These are phyloP conservation scores for Drosophila pseudoananassae DNA, from an alignment of 1,140 invertebrate species.

Conservation along the genomic window DNA sequence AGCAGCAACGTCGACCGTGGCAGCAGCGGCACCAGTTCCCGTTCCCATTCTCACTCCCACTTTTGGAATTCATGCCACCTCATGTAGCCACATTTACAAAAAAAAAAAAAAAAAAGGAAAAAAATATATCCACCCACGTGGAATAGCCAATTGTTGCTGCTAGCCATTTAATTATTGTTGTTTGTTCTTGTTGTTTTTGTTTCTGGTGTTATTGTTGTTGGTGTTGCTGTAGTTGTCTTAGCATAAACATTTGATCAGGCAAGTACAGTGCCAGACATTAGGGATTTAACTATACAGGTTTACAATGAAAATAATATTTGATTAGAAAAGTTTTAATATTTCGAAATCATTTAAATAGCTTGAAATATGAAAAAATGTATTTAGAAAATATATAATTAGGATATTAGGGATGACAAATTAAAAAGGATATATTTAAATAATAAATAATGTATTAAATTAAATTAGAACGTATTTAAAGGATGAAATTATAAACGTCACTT, in stretches of 20 bases:
- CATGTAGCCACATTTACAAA: conserved; percentile 25
- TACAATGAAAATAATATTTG: neutral
- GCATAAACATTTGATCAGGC: conserved; percentile 60
- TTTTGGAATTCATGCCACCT: conserved; percentile 31
- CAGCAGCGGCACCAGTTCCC: conserved; percentile 18
- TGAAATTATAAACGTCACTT: too few species aligned
- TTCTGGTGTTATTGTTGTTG: neutral
- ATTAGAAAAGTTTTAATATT: neutral
- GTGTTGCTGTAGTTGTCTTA: conserved; percentile 46
- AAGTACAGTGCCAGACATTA: conserved; percentile 20
- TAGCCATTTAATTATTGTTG: conserved; percentile 30
- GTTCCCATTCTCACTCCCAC: conserved; percentile 35
- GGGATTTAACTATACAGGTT: neutral
- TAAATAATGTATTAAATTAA: too few species aligned
- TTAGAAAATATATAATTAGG: too few species aligned
- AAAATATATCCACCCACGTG: conserved; percentile 62
- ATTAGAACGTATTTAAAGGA: too few species aligned
- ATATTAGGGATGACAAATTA: too few species aligned
- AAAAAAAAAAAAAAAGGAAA: conserved; percentile 1
- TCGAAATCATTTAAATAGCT: too few species aligned
- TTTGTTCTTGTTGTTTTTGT: conserved; percentile 13
- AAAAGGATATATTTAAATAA: too few species aligned
- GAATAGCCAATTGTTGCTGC: conserved; percentile 48
- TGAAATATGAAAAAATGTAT: too few species aligned
- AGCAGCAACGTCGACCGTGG: conserved; percentile 11